Evolutionary conservation across 2,797 vertebrate species (phyloP), one percentile per base, ranked within the genome.

Genomic region (Urophycis tenuis): DNA sequence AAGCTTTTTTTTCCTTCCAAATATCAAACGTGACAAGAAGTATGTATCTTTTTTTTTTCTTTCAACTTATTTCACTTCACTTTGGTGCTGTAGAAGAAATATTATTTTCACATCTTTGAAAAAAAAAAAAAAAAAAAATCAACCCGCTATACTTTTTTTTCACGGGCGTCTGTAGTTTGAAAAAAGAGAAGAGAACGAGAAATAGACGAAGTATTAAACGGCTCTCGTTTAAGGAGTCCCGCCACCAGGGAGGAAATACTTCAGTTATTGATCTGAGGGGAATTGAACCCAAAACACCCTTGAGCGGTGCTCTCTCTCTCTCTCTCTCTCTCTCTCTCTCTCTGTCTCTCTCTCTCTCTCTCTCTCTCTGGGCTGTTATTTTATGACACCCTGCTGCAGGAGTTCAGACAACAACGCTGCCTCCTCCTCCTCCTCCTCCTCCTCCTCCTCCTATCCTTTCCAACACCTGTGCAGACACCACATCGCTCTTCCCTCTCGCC

Each of bases 101-200:
- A 67, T 67, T 67, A 67, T 67, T 25, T 71, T 73, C 78, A 76
- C 74, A 71, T 19, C 76, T 32, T 81, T 29, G 67, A 70, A 74
- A 80, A 67, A 60, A 60, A 60, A 7, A 60, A 6, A 17, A 22
- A 49, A 49, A 49, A 49, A 49, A 49, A 17, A 41, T 75, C 30
- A 31, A n/a, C n/a, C 79, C 83, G 84, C 82, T 74, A 83, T 81
- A 83, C 80, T 45, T 80, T 85, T 78, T 45, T 80, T 85, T 78
- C 78, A 75, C 75, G 76, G 75, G 71, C 78, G 70, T 77, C 85
- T 84, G 74, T 87, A 75, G 74, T 79, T 82, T 25, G 22, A 84
- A 84, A 81, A 83, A 78, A 87, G 82, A 87, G 80, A 22, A 81
- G 80, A 75, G 78, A 22, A 19, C 64, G 80, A 39, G 81, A 82